Evolutionary conservation across 2,888 invertebrate species (phyloP).

Genomic region (Patella ulyssiponensis): DNA sequence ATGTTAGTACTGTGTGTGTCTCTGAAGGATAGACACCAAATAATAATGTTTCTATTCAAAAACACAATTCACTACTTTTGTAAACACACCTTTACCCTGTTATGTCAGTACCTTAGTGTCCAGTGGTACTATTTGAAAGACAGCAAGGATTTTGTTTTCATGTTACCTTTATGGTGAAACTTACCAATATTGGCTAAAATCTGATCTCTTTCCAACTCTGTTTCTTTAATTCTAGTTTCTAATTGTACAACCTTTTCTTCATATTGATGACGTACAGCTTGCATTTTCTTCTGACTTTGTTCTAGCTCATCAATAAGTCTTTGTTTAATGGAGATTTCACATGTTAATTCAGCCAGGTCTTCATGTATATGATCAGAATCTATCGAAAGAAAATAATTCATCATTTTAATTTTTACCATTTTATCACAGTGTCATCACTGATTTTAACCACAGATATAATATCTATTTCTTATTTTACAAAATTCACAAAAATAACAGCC

Average conservation of each 20-base stretch:
- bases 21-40: too few relatives aligned
- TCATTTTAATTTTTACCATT: too few relatives aligned
- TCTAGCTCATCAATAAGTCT: conserved; percentile 95
- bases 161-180: background rate
- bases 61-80: too few relatives aligned
- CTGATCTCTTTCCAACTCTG: conserved; percentile 92
- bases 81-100: background rate
- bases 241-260: conserved; percentile 90
- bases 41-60: too few relatives aligned
- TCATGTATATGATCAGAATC: conserved; percentile 76
- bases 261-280: conserved; percentile 89
- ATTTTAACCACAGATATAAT: too few relatives aligned
- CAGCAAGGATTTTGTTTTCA: too few relatives aligned
- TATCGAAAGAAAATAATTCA: conserved; percentile 23
- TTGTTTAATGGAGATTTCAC: conserved; percentile 95
- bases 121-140: too few relatives aligned
- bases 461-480: too few relatives aligned
- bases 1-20: too few relatives aligned
- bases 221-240: conserved; percentile 87
- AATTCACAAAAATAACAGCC: too few relatives aligned
- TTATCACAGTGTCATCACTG: too few relatives aligned
- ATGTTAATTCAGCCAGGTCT: conserved; percentile 89
- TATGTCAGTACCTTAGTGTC: too few relatives aligned
- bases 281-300: conserved; percentile 86
- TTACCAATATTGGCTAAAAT: conserved; percentile 77